Conservation (phyloP, 2,797 vertebrate genomes). For the Muraenolepis orangiensis region DNA sequence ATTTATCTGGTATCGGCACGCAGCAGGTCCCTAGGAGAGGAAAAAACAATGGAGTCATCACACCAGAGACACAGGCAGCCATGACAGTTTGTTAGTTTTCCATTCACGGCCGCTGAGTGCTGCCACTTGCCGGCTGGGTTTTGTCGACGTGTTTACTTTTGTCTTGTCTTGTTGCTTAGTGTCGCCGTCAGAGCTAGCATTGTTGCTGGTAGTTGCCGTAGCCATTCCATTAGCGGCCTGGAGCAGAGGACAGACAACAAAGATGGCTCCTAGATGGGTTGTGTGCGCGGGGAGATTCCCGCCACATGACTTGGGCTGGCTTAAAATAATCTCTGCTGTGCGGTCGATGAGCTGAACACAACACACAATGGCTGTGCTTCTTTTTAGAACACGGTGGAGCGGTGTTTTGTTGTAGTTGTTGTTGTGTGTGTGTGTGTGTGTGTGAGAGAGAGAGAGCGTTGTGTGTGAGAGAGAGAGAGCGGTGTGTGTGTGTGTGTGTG, state of each 20-base stretch:
- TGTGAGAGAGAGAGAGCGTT: too few relatives aligned
- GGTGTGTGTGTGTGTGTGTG: too few relatives aligned
- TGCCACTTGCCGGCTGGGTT: background rate
- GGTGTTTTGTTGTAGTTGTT: slow-evolving; percentile 21
- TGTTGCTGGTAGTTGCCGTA: slow-evolving; percentile 33
- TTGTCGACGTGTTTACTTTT: background rate
- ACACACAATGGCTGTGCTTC: slow-evolving; percentile 30
- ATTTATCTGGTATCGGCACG: too few relatives aligned
- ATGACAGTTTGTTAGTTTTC: background rate
- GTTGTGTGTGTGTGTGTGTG: background rate
- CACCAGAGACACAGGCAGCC: background rate
- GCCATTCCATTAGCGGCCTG: slow-evolving; percentile 30
- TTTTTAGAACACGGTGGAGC: slow-evolving; percentile 16
- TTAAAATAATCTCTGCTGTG: slow-evolving; percentile 44
- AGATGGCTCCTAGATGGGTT: slow-evolving; percentile 25
- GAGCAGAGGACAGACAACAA: slow-evolving; percentile 36
- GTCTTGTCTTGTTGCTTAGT: slow-evolving; percentile 11
- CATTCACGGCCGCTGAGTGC: background rate
- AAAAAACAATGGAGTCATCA: background rate
- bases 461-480: too few relatives aligned
- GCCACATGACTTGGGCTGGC: slow-evolving; percentile 1
- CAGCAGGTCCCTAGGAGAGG: too few relatives aligned
- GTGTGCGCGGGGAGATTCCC: slow-evolving; percentile 16
- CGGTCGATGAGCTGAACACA: slow-evolving; percentile 13
- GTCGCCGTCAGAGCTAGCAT: slow-evolving; percentile 23